phyloP scores from a whole-genome alignment of 2,888 invertebrate species.

The Aphrophora alni region DNA sequence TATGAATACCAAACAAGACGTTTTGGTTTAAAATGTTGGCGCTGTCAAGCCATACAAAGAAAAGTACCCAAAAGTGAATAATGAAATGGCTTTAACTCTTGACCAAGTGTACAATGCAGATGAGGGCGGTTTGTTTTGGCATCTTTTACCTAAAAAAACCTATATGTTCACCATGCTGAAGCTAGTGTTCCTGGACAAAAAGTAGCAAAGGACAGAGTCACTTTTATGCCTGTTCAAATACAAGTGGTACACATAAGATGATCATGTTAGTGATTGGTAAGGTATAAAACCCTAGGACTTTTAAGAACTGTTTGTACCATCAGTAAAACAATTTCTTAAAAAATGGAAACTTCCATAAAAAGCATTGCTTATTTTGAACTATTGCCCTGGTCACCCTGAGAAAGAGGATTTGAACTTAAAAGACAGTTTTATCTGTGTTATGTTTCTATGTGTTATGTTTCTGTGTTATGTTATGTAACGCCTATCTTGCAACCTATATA shows the following conservation, averaged over 20 bases:
- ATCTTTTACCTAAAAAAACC: constrained; percentile 34
- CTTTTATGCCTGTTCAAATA: constrained; percentile 53
- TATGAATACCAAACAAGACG: no score
- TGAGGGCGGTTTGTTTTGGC: background rate
- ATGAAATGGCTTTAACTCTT: no score
- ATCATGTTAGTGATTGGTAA: constrained; percentile 45
- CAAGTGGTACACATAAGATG: constrained; percentile 48
- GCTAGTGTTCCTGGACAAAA: constrained; percentile 49
- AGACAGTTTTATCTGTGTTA: background rate
- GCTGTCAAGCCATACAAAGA: no score
- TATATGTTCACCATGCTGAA: constrained; percentile 50
- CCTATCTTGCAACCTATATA: constrained; percentile 22
- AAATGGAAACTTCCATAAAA: background rate
- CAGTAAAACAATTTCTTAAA: constrained; percentile 3
- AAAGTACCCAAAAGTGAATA: no score
- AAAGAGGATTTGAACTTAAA: constrained; percentile 9
- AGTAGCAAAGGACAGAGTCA: constrained; percentile 47
- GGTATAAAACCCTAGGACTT: constrained; percentile 28
- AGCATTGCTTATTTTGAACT: constrained; percentile 10
- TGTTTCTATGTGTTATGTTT: constrained; percentile 8
- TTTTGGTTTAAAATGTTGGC: no score
- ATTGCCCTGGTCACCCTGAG: background rate
- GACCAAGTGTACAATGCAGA: no score
- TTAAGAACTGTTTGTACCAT: constrained; percentile 40
- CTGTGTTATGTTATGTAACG: no score